Base-by-base conservation (phyloP, 2,113 vertebrate species). In the Cryptotis parvus region DNA sequence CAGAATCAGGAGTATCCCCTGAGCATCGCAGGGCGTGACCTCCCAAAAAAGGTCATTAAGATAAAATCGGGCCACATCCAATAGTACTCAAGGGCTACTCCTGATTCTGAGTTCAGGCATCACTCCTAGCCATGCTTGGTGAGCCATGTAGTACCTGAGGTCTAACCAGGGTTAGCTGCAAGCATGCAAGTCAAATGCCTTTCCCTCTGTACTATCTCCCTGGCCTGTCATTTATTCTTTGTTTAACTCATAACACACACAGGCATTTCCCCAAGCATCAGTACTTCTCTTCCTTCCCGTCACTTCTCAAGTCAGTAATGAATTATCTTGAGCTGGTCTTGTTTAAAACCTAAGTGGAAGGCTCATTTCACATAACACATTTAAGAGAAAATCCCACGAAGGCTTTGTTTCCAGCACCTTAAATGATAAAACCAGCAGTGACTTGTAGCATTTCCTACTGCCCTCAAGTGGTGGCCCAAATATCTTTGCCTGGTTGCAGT, bases 401-500 rank as follows among this genome's bases (percentile, higher is more conserved):
- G 66, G n/a, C 58, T 92, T 95, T 87, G 84, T 92, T 94, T 89
- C 58, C 26, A 90, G 70, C 22, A 45, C 10, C 70, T 84, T 18
- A 93, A 91, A 83, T 65, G 90, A 83, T 85, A 73, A 85, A 94
- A 90, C 49, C 52, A 84, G 27, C 84, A 75, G 45, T 29, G 29
- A 61, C 45, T 65, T 2, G 2, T 43, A 87, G 58, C 65, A 85
- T 81, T 93, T 93, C 68, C 43, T 76, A 93, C 94, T 97, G 93
- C 95, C 95, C 91, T 92, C 96, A 92, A 91, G 95, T 96, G 95
- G 90, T 93, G 68, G 63, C 66, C 85, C 61, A 88, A 75, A 77
- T 61, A 55, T 90, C 35, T 86, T 82, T 55, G 91, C 18, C 61
- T 69, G 26, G 49, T 24, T 94, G 84, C 18, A 83, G 72, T 89